Base-by-base conservation (phyloP, 1,140 invertebrate genomes). In the Anthonomus grandis region DNA sequence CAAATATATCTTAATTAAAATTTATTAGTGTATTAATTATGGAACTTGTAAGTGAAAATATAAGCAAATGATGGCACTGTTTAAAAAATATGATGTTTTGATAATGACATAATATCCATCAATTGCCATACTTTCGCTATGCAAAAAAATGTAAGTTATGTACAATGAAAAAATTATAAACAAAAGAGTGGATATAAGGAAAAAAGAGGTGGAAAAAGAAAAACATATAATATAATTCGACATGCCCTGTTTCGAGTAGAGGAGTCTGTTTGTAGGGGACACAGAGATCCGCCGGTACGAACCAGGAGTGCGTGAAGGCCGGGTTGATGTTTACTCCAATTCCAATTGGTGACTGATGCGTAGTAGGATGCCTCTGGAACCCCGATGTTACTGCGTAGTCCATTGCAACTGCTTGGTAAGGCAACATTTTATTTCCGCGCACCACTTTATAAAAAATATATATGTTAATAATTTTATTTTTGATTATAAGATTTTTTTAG, bases 161-260 rank as follows among this genome's bases (percentile, higher is more conserved):
- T 41, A 10, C 38, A 13, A 17, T 17, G 17, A 41, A 2, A 1
- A 17, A 2, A 34, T 10, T 34, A 34, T 34, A 12, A 12, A 34
- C 13, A 2, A 10, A 1, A 34, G 31, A 34, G 31, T 13, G 2
- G 15, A 12, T 34, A 34, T 10, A 12, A 13, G 31, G 10, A 34
- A 10, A 34, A 10, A 15, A 54, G 10, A 42, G 24, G 13, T 9
- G 22, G 23, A 41, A 17, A 41, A 38, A 47, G 15, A 57, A 57
- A 58, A 58, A 36, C 36, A 57, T 53, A 53, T 51, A 67, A 65
- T 57, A 65, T 59, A 66, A 72, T 68, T 84, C 81, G 78, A 87
- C 89, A 88, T 90, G 88, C 89, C 89, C 89, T 83, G 88, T 87
- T 83, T 90, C 87, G 79, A 90, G 85, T 80, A 89, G 86, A 82